Percentiles rank a stretch among this genome's conserved stretches.
These are phyloP conservation scores for Xyliphius kryptos DNA, from an alignment of 2,113 vertebrate genomes.

Conservation along the genomic window DNA sequence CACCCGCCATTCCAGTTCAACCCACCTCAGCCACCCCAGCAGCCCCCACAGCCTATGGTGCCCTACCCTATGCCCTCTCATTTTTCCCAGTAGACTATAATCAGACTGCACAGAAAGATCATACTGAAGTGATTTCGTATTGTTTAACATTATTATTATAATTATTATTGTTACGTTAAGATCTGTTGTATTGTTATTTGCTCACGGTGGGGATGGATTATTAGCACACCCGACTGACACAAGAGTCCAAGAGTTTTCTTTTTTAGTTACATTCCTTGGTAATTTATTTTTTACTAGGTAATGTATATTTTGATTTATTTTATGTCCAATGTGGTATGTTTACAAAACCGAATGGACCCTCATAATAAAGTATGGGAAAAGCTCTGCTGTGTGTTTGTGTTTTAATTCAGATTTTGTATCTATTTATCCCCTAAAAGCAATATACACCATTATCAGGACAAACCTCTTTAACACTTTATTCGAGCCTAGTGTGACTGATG, in stretches of 20 bases:
- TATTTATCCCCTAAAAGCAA: no score
- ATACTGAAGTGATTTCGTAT: slow-evolving; percentile 49
- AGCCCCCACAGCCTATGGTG: slow-evolving; percentile 76
- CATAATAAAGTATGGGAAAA: slow-evolving; percentile 54
- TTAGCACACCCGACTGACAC: slow-evolving; percentile 46
- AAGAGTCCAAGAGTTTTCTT: slow-evolving; percentile 47
- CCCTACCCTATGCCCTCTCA: slow-evolving; percentile 90
- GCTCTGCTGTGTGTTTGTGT: no score
- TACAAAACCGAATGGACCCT: slow-evolving; percentile 79
- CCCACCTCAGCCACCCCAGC: slow-evolving; percentile 73
- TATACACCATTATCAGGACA: no score
- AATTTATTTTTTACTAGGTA: slow-evolving; percentile 96
- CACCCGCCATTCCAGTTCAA: slow-evolving; percentile 83
- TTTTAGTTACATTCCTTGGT: slow-evolving; percentile 96
- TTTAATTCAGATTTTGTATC: no score
- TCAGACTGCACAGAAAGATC: slow-evolving; percentile 41
- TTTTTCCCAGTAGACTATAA: slow-evolving; percentile 78
- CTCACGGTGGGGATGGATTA: slow-evolving; percentile 56
- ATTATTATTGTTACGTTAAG: slow-evolving; percentile 42
- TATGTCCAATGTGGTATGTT: slow-evolving; percentile 85
- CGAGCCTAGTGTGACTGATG: no score
- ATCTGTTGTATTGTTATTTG: slow-evolving; percentile 62
- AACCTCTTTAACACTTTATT: no score
- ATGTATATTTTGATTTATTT: slow-evolving; percentile 84
- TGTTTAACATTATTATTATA: slow-evolving; percentile 48